Conservation (phyloP, 2,888 invertebrate genomes). For the Ctena decussata region DNA sequence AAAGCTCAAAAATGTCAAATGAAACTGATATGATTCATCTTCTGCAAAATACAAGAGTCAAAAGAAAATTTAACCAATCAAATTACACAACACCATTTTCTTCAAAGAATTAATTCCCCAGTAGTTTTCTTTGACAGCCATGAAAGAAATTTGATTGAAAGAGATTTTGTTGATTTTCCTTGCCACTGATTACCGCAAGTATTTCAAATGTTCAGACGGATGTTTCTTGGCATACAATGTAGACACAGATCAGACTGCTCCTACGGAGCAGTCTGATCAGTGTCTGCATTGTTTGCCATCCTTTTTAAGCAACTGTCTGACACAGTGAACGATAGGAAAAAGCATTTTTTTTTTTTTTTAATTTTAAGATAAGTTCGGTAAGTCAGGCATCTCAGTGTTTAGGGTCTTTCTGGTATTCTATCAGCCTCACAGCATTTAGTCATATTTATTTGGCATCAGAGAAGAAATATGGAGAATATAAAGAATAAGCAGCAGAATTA, state of each 20-base stretch:
- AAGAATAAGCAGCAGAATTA: neutral
- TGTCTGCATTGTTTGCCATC: too few species aligned
- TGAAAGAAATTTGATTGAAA: neutral
- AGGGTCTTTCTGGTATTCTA: neutral
- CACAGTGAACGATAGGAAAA: too few species aligned
- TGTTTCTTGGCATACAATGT: too few species aligned
- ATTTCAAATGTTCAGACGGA: too few species aligned
- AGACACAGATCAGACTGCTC: too few species aligned
- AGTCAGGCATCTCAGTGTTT: too few species aligned
- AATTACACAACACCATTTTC: neutral
- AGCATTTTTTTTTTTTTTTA: too few species aligned
- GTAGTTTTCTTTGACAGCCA: neutral
- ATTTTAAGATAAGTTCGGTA: too few species aligned
- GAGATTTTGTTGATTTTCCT: neutral
- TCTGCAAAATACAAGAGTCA: neutral
- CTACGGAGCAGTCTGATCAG: too few species aligned
- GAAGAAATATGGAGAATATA: neutral
- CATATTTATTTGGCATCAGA: neutral
- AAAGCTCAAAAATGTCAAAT: neutral
- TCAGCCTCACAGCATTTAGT: neutral
- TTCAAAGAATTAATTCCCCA: neutral
- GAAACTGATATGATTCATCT: slow-evolving; percentile 1
- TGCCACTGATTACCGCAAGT: too few species aligned
- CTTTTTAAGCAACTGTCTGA: too few species aligned
- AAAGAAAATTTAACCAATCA: neutral